Percentiles rank a stretch among this genome's conserved stretches.
These are phyloP conservation scores for Paguma larvata DNA, from an alignment of 2,797 vertebrate species.

Conservation along the genomic window DNA sequence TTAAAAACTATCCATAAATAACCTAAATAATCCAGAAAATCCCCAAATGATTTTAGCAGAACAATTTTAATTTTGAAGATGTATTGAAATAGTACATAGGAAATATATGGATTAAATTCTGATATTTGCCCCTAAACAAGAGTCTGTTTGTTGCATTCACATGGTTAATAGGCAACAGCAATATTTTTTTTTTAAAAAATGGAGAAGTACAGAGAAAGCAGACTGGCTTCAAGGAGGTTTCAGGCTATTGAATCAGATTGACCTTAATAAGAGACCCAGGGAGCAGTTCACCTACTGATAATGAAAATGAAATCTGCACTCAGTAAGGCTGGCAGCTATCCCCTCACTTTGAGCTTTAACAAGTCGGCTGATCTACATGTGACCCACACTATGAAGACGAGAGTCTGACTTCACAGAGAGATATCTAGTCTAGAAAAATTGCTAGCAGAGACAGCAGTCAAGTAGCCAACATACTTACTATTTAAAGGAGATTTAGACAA, in stretches of 20 bases:
- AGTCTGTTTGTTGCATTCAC: conserved; percentile 18
- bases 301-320: conserved; percentile 83
- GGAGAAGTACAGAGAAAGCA: background rate
- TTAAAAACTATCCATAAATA: background rate
- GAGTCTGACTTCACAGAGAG: conserved; percentile 43
- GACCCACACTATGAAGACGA: conserved; percentile 47
- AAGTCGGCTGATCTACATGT: conserved; percentile 55
- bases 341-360: conserved; percentile 77
- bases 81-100: background rate
- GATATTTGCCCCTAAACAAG: background rate
- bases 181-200: background rate
- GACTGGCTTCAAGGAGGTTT: conserved; percentile 56
- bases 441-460: conserved; percentile 5
- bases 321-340: conserved; percentile 78
- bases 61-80: conserved; percentile 48
- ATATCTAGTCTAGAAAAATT: conserved; percentile 47
- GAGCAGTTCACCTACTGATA: conserved; percentile 72
- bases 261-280: conserved; percentile 76
- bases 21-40: background rate
- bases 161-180: conserved; percentile 72
- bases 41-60: background rate
- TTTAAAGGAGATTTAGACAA: background rate
- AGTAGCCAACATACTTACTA: background rate
- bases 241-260: conserved; percentile 78
- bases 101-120: background rate